Conservation (phyloP, 2,888 invertebrate species). For the Acheta domesticus region DNA sequence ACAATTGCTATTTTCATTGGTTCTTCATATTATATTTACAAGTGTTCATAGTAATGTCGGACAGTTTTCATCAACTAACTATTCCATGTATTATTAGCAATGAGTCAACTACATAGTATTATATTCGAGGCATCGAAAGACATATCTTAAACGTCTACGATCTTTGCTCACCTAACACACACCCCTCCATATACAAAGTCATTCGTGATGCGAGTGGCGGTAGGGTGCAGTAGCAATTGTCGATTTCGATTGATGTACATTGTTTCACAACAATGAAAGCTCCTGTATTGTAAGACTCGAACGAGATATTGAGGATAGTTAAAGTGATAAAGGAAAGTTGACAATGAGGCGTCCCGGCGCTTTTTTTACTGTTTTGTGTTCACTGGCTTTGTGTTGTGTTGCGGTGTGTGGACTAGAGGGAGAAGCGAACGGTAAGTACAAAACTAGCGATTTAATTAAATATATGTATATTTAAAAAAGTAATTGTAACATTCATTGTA, state of each 20-base stretch:
- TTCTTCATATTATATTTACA: too few relatives aligned
- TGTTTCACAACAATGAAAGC: background rate
- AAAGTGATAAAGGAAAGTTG: background rate
- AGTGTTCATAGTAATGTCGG: too few relatives aligned
- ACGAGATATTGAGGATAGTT: background rate
- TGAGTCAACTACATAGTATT: too few relatives aligned
- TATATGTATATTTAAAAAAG: background rate
- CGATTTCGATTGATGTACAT: background rate
- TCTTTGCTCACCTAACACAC: background rate
- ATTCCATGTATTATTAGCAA: too few relatives aligned
- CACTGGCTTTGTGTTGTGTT: background rate
- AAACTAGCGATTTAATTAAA: background rate
- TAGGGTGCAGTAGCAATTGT: background rate
- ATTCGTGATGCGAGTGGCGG: slow-evolving; percentile 7
- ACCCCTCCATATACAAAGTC: slow-evolving; percentile 18
- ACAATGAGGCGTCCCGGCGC: background rate
- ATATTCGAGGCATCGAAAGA: too few relatives aligned
- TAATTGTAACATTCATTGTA: background rate
- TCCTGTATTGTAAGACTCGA: background rate
- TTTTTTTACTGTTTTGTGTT: background rate
- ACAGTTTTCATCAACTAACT: too few relatives aligned
- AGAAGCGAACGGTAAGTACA: background rate
- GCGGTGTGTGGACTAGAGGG: background rate
- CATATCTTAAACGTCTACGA: too few relatives aligned
- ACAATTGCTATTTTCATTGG: too few relatives aligned